Conservation (phyloP, 1,140 invertebrate genomes). For the Leptoteleia sp. region DNA sequence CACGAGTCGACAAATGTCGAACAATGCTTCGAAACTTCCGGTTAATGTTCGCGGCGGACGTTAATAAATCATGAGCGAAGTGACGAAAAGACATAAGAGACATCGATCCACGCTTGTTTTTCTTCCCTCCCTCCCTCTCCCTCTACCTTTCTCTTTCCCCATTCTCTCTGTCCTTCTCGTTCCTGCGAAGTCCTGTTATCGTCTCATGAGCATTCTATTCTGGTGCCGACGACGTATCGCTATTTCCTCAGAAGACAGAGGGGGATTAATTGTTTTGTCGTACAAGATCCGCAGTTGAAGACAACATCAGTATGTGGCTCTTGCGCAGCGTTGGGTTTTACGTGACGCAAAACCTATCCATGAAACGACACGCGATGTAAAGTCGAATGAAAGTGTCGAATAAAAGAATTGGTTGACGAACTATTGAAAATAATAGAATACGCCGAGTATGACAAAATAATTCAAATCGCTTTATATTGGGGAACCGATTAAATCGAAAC, state of each 20-base stretch:
- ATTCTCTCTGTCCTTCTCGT: too few species aligned
- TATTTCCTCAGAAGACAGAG: constrained; percentile 38
- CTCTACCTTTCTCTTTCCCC: constrained; percentile 1
- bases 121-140: too few species aligned
- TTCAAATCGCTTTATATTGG: too few species aligned
- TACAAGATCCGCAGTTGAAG: constrained; percentile 44
- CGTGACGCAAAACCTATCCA: constrained; percentile 21
- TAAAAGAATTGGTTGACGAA: background rate
- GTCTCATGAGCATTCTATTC: constrained; percentile 58
- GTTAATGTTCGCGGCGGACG: constrained; percentile 29
- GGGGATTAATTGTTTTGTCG: constrained; percentile 59
- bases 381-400: constrained; percentile 23
- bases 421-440: background rate
- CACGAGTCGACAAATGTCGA: constrained; percentile 62
- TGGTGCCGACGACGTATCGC: constrained; percentile 43
- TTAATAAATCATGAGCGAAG: constrained; percentile 57
- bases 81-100: constrained; percentile 48
- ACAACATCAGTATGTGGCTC: constrained; percentile 50
- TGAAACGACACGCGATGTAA: background rate
- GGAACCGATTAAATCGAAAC: too few species aligned
- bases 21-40: constrained; percentile 59
- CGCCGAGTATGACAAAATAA: too few species aligned
- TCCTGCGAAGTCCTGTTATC: constrained; percentile 49
- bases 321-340: constrained; percentile 34
- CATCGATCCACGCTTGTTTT: constrained; percentile 22